Percentiles rank a stretch among this genome's conserved stretches.
Conservation (phyloP, 2,888 invertebrate species). For the Cyrtodaria siliqua region DNA sequence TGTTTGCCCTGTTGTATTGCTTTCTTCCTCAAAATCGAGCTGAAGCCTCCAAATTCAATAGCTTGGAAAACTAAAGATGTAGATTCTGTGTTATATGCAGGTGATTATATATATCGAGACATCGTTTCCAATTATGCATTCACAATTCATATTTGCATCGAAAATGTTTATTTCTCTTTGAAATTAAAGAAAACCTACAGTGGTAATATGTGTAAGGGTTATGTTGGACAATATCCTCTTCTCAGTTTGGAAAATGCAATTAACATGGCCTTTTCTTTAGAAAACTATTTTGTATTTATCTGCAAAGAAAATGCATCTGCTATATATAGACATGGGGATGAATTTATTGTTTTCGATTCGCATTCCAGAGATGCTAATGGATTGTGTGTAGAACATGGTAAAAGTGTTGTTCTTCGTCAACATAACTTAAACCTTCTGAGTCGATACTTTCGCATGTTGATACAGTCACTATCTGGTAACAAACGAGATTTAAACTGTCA, state of each 20-base stretch:
- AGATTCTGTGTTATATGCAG: slow-evolving; percentile 11
- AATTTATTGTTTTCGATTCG: slow-evolving; percentile 27
- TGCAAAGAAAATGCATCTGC: slow-evolving; percentile 17
- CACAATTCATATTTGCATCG: no score
- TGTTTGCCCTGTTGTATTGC: slow-evolving; percentile 3
- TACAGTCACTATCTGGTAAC: neutral
- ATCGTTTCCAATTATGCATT: no score
- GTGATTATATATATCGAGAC: slow-evolving; percentile 21
- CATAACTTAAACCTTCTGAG: neutral
- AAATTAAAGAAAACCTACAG: slow-evolving; percentile 18
- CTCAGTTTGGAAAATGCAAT: slow-evolving; percentile 16
- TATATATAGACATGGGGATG: slow-evolving; percentile 3
- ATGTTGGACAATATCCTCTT: slow-evolving; percentile 8
- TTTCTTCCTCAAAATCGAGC: neutral
- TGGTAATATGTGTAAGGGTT: slow-evolving; percentile 4
- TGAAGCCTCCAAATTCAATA: no score
- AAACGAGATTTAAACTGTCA: neutral
- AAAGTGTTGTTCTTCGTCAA: neutral
- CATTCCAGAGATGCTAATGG: slow-evolving; percentile 26
- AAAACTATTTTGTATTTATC: slow-evolving; percentile 14
- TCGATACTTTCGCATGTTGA: neutral
- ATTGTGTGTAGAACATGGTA: slow-evolving; percentile 5
- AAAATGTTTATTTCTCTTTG: neutral
- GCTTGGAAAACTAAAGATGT: slow-evolving; percentile 8
- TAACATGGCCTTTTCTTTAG: neutral